Evolutionary conservation across 2,113 vertebrate genomes (phyloP).

Genomic region (Notiomystis cincta): DNA sequence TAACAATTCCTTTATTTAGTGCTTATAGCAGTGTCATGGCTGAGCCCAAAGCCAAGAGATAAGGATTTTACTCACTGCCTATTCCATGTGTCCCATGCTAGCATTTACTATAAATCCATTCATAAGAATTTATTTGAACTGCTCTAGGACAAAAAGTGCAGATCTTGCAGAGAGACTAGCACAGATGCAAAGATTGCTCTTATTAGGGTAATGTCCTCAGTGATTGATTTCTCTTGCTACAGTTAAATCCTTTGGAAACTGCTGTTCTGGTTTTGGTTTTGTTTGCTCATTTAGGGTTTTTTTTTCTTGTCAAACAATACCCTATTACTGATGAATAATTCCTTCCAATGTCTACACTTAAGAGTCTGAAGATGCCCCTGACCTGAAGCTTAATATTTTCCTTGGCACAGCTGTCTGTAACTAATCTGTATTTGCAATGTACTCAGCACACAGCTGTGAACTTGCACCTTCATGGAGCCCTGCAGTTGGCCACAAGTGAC

Average conservation of each 20-base stretch:
- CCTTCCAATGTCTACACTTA: not conserved
- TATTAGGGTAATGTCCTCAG: not conserved
- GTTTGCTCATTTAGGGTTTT: accelerated
- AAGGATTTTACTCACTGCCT: not conserved
- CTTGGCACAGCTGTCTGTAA: not conserved
- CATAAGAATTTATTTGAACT: not conserved
- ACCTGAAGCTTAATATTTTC: not conserved
- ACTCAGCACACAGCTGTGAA: not conserved
- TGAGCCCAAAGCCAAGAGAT: not conserved
- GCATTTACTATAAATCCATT: not conserved
- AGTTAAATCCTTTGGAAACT: not conserved
- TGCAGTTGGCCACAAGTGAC: not conserved
- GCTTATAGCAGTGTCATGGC: not conserved
- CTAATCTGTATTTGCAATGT: not conserved
- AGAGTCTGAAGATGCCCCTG: not conserved
- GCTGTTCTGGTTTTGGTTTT: not conserved
- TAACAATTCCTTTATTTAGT: not conserved
- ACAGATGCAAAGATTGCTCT: not conserved
- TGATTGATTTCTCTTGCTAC: not conserved
- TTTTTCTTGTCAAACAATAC: not conserved
- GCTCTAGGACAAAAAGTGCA: not conserved
- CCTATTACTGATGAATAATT: not conserved
- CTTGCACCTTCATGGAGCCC: not conserved
- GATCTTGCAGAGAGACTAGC: not conserved
- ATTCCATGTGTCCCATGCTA: not conserved